These are phyloP conservation scores for Thelaira solivaga DNA, from an alignment of 2,888 invertebrate genomes.

Conservation along the genomic window DNA sequence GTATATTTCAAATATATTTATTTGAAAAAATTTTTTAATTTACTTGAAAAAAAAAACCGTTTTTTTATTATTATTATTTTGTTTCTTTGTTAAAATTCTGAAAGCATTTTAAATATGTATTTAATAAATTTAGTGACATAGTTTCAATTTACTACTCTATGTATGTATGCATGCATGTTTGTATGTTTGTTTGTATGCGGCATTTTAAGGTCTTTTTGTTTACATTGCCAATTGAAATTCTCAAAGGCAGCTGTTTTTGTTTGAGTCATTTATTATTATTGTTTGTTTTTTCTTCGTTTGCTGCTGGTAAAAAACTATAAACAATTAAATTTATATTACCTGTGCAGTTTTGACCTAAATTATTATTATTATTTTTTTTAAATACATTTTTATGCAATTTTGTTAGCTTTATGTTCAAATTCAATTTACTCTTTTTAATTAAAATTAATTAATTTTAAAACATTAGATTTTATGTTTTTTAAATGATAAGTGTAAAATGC, in stretches of 20 bases:
- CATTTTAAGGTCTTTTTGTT: constrained; percentile 42
- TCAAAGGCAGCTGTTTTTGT: constrained; percentile 51
- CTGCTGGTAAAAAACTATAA: constrained; percentile 16
- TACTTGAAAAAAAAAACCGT: no score
- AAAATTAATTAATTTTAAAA: no score
- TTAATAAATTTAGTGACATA: constrained; percentile 28
- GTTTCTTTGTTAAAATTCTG: not conserved
- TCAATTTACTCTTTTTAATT: not conserved
- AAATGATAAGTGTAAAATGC: not conserved
- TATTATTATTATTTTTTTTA: not conserved
- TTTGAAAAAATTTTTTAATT: no score
- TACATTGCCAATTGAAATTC: constrained; percentile 44
- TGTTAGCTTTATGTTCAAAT: constrained; percentile 9
- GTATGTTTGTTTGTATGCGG: not conserved
- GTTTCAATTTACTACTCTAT: constrained; percentile 34
- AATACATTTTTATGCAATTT: not conserved
- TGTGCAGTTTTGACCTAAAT: constrained; percentile 56
- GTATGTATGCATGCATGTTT: not conserved
- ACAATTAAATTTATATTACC: constrained; percentile 29
- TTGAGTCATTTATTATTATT: constrained; percentile 33
- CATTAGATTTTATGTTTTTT: not conserved
- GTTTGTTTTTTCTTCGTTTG: not conserved
- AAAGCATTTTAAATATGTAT: not conserved
- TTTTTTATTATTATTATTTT: not conserved
- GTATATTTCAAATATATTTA: no score